Conservation (phyloP, 2,888 invertebrate genomes). For the Icerya purchasi region DNA sequence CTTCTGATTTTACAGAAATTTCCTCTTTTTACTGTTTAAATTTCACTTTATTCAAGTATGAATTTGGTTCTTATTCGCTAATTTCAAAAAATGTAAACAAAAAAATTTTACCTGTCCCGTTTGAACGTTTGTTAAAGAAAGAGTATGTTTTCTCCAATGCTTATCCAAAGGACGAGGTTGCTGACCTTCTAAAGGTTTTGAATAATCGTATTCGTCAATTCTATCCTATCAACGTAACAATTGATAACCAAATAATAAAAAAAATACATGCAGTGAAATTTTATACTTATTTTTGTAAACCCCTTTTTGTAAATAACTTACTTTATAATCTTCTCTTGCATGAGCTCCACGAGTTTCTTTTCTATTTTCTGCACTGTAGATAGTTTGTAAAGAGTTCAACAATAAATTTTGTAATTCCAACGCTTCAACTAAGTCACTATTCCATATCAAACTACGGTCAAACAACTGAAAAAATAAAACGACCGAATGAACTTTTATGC, state of each 20-base stretch:
- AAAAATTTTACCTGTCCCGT: slow-evolving; percentile 62
- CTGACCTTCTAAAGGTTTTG: slow-evolving; percentile 75
- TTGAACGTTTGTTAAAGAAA: slow-evolving; percentile 47
- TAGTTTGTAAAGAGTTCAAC: slow-evolving; percentile 79
- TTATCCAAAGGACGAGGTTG: slow-evolving; percentile 46
- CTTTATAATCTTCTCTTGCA: slow-evolving; percentile 86
- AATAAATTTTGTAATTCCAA: slow-evolving; percentile 93
- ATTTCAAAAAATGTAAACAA: too few relatives aligned
- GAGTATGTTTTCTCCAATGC: slow-evolving; percentile 96
- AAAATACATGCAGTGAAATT: too few relatives aligned
- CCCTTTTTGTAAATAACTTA: slow-evolving; percentile 16
- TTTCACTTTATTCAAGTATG: too few relatives aligned
- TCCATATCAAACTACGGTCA: slow-evolving; percentile 67
- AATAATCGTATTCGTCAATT: slow-evolving; percentile 82
- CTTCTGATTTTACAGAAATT: too few relatives aligned
- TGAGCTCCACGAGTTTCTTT: slow-evolving; percentile 99
- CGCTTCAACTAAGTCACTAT: slow-evolving; percentile 87
- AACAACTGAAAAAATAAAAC: slow-evolving; percentile 29
- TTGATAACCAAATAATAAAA: too few relatives aligned
- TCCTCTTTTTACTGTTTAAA: too few relatives aligned
- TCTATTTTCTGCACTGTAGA: slow-evolving; percentile 71
- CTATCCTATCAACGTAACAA: slow-evolving; percentile 30
- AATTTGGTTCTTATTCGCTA: too few relatives aligned
- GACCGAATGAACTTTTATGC: too few relatives aligned
- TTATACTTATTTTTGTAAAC: not conserved